Evolutionary conservation across 1,140 invertebrate species (phyloP), one percentile per base, ranked within the genome.

Genomic region (Drosophila obscura): DNA sequence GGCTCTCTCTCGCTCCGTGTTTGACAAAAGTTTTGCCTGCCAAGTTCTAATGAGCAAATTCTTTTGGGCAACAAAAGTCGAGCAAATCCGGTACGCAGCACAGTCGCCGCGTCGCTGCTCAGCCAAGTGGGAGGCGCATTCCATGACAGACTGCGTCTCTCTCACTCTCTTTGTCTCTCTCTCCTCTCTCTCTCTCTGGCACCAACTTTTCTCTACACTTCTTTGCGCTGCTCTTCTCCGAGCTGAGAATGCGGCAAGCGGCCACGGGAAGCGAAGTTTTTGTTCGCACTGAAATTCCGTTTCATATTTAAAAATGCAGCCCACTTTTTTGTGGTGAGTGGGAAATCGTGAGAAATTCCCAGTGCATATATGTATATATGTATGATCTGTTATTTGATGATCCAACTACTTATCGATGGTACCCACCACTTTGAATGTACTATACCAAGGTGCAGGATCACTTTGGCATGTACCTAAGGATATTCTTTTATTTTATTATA

Each of bases 41-140:
- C 69, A 74, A 74, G 60, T 74, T 74, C 72, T 74, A 74, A 74
- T 74, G 72, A 74, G 71, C 72, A 74, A 74, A 74, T 74, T 74
- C 72, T 74, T 74, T 74, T 35, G 71, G 71, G 71, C 72, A 74
- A 63, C 61, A 74, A 58, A 74, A 72, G 67, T 73, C 58, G 28
- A 57, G 43, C 22, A 13, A 57, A 16, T 57, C 55, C 53, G 44
- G 35, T 0, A 39, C 11, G 35, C 9, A 16, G 22, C n/a, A 56
- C 39, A 43, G 39, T 45, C 41, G 22, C 45, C 41, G 24, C 24
- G 22, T 15, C 22, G 16, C 7, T 11, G 43, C 43, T 39, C 31
- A 22, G 39, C 22, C 31, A 19, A 53, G 28, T 19, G 19, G 16
- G 11, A 35, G 41, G 13, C 43, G 16, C 43, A 68, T 69, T 67